Evolutionary conservation across 2,797 vertebrate genomes (phyloP).

Genomic region (Anisognathus igniventris): DNA sequence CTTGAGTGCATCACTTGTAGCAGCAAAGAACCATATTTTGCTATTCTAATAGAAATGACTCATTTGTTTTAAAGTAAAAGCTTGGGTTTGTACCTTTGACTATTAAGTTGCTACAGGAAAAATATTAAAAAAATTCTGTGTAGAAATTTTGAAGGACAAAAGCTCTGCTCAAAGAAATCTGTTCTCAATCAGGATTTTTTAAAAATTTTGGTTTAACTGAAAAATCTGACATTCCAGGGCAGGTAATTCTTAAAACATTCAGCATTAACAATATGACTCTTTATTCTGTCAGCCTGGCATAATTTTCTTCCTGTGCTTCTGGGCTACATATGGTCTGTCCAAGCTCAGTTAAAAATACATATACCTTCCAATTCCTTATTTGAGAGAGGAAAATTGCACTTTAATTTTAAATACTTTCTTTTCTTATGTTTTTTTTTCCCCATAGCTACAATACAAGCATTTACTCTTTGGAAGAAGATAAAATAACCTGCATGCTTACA

Average conservation of each 20-base stretch:
- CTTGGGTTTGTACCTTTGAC: neutral
- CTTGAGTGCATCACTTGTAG: neutral
- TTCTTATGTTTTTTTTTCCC: neutral
- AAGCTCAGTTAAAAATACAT: neutral
- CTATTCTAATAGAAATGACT: neutral
- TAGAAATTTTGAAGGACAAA: neutral
- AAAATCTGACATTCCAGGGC: neutral
- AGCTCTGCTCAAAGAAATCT: neutral
- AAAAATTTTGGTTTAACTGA: neutral
- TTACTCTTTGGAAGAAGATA: neutral
- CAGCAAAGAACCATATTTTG: neutral
- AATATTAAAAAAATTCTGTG: neutral
- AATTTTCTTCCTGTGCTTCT: neutral
- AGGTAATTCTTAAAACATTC: neutral
- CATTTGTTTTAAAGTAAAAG: neutral
- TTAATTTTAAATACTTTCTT: neutral
- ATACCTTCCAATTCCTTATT: neutral
- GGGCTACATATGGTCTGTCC: neutral
- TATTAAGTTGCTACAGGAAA: neutral
- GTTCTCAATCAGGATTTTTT: neutral
- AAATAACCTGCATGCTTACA: rapidly evolving
- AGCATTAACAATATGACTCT: neutral
- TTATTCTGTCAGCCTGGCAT: neutral
- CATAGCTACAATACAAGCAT: neutral
- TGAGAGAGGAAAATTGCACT: neutral